Evolutionary conservation across 2,113 vertebrate species (phyloP).

Genomic region (Brevimyrus niger): DNA sequence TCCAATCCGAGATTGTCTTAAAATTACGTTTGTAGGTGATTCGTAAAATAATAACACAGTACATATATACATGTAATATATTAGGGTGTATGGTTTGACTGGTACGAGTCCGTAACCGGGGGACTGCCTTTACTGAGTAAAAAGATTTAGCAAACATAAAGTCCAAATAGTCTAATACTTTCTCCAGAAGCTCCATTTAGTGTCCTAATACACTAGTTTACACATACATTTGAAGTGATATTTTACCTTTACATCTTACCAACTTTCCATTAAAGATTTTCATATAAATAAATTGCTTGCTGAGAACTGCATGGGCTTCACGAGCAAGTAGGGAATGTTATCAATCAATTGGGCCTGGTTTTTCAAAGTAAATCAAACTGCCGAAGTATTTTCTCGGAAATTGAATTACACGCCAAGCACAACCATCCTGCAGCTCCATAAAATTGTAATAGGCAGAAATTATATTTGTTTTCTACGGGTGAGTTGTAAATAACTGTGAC

Average conservation of each 20-base stretch:
- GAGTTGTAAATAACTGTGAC: background rate
- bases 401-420: background rate
- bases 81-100: background rate
- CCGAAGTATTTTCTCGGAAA: background rate
- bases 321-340: background rate
- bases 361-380: background rate
- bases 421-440: background rate
- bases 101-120: background rate
- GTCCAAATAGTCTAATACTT: background rate
- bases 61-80: background rate
- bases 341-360: background rate
- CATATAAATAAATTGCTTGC: background rate
- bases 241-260: background rate
- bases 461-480: background rate
- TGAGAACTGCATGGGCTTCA: background rate
- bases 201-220: background rate
- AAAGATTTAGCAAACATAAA: background rate
- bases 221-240: background rate
- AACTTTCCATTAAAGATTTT: background rate
- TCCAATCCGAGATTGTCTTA: background rate
- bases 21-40: background rate
- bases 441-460: background rate
- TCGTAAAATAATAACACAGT: background rate
- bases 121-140: background rate
- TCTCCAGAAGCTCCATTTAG: background rate